These are phyloP conservation scores for Zaprionus africanus DNA, from an alignment of 1,140 invertebrate species.

Conservation along the genomic window DNA sequence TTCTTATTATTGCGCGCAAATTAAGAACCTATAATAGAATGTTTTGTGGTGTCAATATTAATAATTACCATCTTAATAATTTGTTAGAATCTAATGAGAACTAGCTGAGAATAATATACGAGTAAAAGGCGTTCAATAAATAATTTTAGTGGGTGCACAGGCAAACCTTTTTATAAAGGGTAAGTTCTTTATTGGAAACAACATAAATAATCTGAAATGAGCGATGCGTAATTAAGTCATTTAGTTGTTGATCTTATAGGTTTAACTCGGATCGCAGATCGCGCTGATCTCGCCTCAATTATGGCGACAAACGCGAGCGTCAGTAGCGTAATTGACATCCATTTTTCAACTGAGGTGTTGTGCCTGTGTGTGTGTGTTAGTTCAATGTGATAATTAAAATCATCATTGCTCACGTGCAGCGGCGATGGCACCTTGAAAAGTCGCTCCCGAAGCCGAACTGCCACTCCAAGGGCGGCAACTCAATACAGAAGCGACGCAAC, in stretches of 20 bases:
- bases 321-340: not conserved
- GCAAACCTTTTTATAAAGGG: too few relatives aligned
- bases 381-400: conserved; percentile 3
- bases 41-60: fast-evolving
- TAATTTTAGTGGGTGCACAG: too few relatives aligned
- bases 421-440: not conserved
- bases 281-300: not conserved
- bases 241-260: not conserved
- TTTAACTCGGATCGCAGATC: not conserved
- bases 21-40: too few relatives aligned
- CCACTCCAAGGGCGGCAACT: not conserved
- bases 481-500: too few relatives aligned
- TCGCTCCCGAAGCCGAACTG: not conserved
- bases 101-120: too few relatives aligned
- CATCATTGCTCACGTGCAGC: not conserved
- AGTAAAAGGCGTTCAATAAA: too few relatives aligned
- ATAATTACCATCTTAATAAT: too few relatives aligned
- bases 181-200: too few relatives aligned
- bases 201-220: too few relatives aligned
- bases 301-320: not conserved
- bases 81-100: too few relatives aligned
- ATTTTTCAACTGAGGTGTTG: not conserved
- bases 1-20: too few relatives aligned
- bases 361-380: not conserved
- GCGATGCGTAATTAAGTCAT: not conserved